A percentile compares a stretch with the other conserved stretches of the same genome.
Evolutionary conservation across 1,140 invertebrate genomes (phyloP).

Genomic region (Drosophila repleta): DNA sequence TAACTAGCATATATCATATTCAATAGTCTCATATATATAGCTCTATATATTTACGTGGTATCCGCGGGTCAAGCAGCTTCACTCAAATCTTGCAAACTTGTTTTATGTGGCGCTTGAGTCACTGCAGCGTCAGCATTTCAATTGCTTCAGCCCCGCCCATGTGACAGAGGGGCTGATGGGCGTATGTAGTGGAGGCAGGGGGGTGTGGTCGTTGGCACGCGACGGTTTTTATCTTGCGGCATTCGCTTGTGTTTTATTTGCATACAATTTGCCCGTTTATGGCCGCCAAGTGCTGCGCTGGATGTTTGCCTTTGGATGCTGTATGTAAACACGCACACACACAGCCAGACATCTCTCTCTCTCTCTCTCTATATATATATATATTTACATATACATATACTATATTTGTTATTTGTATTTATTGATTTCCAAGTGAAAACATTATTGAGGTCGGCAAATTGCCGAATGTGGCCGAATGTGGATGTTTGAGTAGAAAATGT

Average conservation of each 20-base stretch:
- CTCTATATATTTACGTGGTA: background rate
- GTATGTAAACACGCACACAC: background rate
- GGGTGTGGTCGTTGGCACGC: constrained; percentile 9
- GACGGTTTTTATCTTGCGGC: constrained; percentile 56
- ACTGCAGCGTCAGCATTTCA: constrained; percentile 63
- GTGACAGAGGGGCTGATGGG: background rate
- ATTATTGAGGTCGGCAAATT: constrained; percentile 74
- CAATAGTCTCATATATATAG: background rate
- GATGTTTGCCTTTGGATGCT: constrained; percentile 7
- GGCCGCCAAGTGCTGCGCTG: constrained; percentile 51
- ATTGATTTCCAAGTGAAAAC: constrained; percentile 81
- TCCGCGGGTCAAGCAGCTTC: background rate
- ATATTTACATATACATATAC: background rate
- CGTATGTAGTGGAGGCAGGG: background rate
- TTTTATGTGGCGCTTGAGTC: constrained; percentile 53
- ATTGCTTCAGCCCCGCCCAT: constrained; percentile 23
- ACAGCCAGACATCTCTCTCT: background rate
- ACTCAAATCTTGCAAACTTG: background rate
- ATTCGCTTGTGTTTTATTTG: constrained; percentile 70
- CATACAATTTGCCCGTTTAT: constrained; percentile 80
- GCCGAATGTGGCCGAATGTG: constrained; percentile 21
- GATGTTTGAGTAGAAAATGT: constrained; percentile 12
- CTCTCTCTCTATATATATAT: background rate
- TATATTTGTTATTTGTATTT: constrained; percentile 79
- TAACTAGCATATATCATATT: no score